A percentile compares a stretch with the other conserved stretches of the same genome.
phyloP scores from a whole-genome alignment of 1,140 invertebrate species.

The Drosophila quadrilineata region DNA sequence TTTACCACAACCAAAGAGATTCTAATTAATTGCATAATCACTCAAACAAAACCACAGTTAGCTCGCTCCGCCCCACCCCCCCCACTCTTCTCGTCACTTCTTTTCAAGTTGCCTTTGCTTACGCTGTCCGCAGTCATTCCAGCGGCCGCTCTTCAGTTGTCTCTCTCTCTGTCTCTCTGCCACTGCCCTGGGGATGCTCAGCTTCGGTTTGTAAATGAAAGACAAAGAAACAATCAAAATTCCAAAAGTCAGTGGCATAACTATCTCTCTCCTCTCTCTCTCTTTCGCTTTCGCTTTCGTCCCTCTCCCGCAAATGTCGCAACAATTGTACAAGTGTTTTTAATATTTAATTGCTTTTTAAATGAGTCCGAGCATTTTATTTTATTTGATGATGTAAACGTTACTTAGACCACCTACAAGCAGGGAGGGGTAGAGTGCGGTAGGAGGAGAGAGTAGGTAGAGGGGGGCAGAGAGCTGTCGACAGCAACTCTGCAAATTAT shows the following conservation, averaged over 20 bases:
- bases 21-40: conserved; percentile 78
- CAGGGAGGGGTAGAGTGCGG: too few relatives aligned
- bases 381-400: conserved; percentile 78
- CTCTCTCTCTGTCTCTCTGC: neutral
- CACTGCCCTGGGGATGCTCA: neutral
- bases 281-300: neutral
- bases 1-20: conserved; percentile 53
- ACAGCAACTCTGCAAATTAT: conserved; percentile 71
- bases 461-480: conserved; percentile 21
- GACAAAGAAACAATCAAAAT: conserved; percentile 75
- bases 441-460: neutral
- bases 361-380: conserved; percentile 77
- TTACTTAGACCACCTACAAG: conserved; percentile 62
- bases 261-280: neutral
- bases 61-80: neutral
- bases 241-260: conserved; percentile 58
- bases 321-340: conserved; percentile 73
- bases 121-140: neutral
- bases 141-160: too few relatives aligned
- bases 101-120: neutral
- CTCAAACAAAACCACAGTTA: conserved; percentile 61
- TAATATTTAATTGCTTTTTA: conserved; percentile 80
- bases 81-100: neutral
- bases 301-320: neutral
- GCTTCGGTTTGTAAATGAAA: conserved; percentile 59